Base-by-base conservation (phyloP, 2,797 vertebrate species). In the Gymnocypris eckloni region DNA sequence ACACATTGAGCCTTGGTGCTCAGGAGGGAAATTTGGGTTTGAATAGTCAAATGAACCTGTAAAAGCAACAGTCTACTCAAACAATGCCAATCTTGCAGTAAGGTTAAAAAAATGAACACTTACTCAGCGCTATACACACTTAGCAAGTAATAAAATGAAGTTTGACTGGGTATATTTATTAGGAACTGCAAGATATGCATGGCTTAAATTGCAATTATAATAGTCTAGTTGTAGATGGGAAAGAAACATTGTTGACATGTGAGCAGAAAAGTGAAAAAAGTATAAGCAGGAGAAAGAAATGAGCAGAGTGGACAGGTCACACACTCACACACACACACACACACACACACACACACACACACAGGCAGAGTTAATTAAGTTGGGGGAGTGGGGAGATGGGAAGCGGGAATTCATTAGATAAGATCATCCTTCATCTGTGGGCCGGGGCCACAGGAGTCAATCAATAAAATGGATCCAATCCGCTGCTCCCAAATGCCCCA, bases 391-490 rank as follows among this genome's bases (percentile, higher is more conserved):
- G 93, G 92, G 93, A 92, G 94, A 52, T 41, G 87, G 94, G 93
- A 94, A 94, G 93, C 90, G 93, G 93, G 94, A 95, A 96, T 96
- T 96, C 94, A 96, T 96, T 95, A 96, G 92, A 94, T 93, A 91
- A 92, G 91, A 94, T 93, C 94, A 93, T 91, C 92, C 93, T 93
- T 94, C 93, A 93, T 94, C 92, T 95, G 93, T 95, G 94, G 94
- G 94, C 93, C 91, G 93, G 91, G 94, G 93, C 92, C 93, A 95
- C 91, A 92, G 90, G 93, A 95, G 94, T 95, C 94, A 96, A 95
- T 96, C 95, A 95, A 94, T 96, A 94, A 94, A 94, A 96, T 94
- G 89, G 94, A 96, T 96, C 93, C 91, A 91, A 96, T 96, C 93
- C 91, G 91, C 92, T 92, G 66, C 88, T 89, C 83, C 79, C 85